These are phyloP conservation scores for Hycleus cichorii DNA, from an alignment of 1,140 invertebrate species.

Conservation along the genomic window DNA sequence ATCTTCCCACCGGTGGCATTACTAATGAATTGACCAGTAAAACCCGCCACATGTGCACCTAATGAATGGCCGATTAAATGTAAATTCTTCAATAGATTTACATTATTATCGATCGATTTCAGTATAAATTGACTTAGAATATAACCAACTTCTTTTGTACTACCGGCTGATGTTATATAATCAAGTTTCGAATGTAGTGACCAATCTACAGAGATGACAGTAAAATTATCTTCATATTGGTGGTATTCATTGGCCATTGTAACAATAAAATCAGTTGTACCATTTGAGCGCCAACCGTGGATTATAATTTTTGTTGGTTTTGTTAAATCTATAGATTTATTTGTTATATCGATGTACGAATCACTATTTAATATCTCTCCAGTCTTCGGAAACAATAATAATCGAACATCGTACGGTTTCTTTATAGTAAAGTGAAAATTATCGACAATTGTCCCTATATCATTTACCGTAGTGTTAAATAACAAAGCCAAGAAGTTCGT, in stretches of 20 bases:
- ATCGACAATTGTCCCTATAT: not conserved
- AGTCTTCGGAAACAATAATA: not conserved
- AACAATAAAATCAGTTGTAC: not conserved
- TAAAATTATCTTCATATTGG: not conserved
- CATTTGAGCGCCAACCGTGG: constrained; percentile 1
- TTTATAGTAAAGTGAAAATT: not conserved
- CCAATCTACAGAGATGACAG: constrained; percentile 23
- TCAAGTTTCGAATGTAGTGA: constrained; percentile 12
- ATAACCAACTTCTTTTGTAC: constrained; percentile 21
- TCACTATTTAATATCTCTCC: not conserved
- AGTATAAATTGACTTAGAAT: constrained; percentile 28
- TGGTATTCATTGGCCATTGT: not conserved
- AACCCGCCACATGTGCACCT: constrained; percentile 51
- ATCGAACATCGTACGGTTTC: not conserved
- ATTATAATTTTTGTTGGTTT: constrained; percentile 1
- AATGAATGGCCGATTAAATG: constrained; percentile 55
- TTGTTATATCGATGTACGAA: not conserved
- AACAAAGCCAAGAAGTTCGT: too few relatives aligned
- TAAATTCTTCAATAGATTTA: constrained; percentile 29
- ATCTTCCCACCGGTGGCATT: constrained; percentile 43
- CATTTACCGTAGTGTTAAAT: not conserved
- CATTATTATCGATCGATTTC: constrained; percentile 34
- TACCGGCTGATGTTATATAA: constrained; percentile 17
- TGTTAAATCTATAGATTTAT: not conserved
- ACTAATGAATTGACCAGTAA: constrained; percentile 41